Evolutionary conservation across 2,113 vertebrate species (phyloP).

Genomic region (Myanophis thanlyinensis): DNA sequence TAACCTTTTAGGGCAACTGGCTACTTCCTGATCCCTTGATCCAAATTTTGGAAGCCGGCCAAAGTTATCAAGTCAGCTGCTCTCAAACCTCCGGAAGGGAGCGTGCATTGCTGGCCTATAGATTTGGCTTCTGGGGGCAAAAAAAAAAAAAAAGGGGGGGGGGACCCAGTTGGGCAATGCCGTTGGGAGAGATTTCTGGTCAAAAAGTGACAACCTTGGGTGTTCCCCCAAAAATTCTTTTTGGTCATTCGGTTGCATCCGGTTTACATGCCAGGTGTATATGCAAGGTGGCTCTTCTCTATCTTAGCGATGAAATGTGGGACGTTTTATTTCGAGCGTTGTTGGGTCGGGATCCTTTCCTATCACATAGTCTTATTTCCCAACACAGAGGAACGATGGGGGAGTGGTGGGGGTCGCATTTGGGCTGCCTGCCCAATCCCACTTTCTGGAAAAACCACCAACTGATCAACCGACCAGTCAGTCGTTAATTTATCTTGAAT

Average conservation of each 20-base stretch:
- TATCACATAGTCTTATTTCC: background rate
- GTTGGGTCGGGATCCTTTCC: background rate
- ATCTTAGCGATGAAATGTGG: background rate
- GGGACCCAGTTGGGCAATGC: background rate
- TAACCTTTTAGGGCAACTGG: background rate
- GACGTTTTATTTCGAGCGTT: background rate
- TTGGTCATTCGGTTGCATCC: background rate
- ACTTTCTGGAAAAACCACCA: too few species aligned
- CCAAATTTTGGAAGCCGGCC: background rate
- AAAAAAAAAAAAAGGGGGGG: too few species aligned
- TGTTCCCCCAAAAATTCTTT: too few species aligned
- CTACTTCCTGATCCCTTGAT: too few species aligned
- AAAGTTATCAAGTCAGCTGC: background rate
- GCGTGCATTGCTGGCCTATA: rapidly evolving
- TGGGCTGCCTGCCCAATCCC: background rate
- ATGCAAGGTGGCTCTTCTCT: background rate
- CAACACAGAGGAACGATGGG: too few species aligned
- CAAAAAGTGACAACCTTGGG: background rate
- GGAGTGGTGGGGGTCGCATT: too few species aligned
- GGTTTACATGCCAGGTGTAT: background rate
- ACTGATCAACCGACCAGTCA: background rate
- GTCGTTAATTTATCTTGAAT: background rate
- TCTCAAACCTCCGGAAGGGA: background rate
- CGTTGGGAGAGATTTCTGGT: background rate
- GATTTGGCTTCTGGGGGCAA: background rate